Percentiles rank a stretch among this genome's conserved stretches.
These are phyloP conservation scores for Coptodon bakossiorum DNA, from an alignment of 2,113 vertebrate species.

Conservation along the genomic window DNA sequence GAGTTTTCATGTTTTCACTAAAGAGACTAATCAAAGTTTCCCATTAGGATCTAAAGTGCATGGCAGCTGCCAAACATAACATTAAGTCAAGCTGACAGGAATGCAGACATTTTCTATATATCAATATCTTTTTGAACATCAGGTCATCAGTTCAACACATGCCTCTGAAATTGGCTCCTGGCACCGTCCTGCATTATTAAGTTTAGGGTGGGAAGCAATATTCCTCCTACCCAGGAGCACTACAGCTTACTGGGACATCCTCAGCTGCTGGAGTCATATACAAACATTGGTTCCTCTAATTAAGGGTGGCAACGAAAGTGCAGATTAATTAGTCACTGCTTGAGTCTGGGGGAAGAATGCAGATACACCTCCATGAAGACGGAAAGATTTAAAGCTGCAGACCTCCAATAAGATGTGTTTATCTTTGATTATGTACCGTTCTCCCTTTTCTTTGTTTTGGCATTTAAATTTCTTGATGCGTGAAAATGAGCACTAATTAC, in stretches of 20 bases:
- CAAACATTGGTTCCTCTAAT: conserved; percentile 19
- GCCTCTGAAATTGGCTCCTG: conserved; percentile 16
- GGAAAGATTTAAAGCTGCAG: not conserved
- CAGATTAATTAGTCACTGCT: conserved; percentile 12
- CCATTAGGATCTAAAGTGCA: not conserved
- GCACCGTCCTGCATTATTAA: conserved; percentile 23
- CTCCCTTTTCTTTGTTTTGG: not conserved
- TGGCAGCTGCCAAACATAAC: not conserved
- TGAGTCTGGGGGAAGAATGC: not conserved
- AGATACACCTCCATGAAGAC: not conserved
- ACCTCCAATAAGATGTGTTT: not conserved
- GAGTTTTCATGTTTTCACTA: not conserved
- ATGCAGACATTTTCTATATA: not conserved
- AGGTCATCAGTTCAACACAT: conserved; percentile 33
- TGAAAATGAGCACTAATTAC: not conserved
- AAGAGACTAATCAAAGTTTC: not conserved
- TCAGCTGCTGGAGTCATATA: not conserved
- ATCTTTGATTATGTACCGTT: not conserved
- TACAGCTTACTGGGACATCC: not conserved
- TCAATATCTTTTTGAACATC: not conserved
- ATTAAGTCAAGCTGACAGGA: not conserved
- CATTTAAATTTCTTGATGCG: not conserved
- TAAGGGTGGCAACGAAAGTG: not conserved
- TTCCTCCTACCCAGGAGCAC: not conserved
- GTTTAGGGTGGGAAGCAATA: conserved; percentile 3